phyloP scores from a whole-genome alignment of 1,140 invertebrate genomes.

The Ephestia elutella region DNA sequence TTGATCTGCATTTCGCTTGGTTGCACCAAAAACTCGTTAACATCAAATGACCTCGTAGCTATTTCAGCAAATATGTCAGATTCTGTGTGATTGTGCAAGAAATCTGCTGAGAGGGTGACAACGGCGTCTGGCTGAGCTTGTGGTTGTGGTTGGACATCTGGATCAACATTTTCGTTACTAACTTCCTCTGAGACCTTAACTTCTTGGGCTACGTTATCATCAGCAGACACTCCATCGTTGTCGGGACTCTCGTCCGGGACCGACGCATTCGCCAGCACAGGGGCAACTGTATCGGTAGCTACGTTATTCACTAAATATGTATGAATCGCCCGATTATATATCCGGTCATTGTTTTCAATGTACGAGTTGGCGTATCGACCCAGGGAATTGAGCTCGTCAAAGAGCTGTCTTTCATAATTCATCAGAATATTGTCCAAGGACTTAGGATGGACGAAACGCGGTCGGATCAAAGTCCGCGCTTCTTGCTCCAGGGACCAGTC shows the following conservation, averaged over 20 bases:
- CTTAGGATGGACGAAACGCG: conserved; percentile 82
- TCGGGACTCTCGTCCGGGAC: conserved; percentile 28
- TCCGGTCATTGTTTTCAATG: conserved; percentile 52
- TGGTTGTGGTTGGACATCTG: not conserved
- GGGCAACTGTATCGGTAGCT: conserved; percentile 55
- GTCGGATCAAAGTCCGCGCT: conserved; percentile 72
- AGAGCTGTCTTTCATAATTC: conserved; percentile 83
- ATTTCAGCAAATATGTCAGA: conserved; percentile 61
- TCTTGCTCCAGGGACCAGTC: conserved; percentile 77
- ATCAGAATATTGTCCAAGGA: conserved; percentile 82
- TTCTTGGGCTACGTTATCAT: conserved; percentile 65
- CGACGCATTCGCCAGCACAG: conserved; percentile 35
- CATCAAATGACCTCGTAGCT: conserved; percentile 54
- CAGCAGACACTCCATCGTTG: conserved; percentile 50
- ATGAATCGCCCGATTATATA: conserved; percentile 55
- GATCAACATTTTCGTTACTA: conserved; percentile 16
- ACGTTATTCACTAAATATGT: conserved; percentile 68
- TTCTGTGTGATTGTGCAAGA: conserved; percentile 47
- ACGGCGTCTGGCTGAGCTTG: conserved; percentile 39
- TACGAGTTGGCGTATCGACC: conserved; percentile 60
- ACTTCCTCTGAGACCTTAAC: conserved; percentile 60
- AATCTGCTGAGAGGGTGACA: conserved; percentile 54
- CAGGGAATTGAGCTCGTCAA: conserved; percentile 84
- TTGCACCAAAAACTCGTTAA: conserved; percentile 53
- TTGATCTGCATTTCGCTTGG: conserved; percentile 59